Evolutionary conservation across 2,888 invertebrate species (phyloP), one percentile per base, ranked within the genome.

Genomic region (Drosophila infuscata): DNA sequence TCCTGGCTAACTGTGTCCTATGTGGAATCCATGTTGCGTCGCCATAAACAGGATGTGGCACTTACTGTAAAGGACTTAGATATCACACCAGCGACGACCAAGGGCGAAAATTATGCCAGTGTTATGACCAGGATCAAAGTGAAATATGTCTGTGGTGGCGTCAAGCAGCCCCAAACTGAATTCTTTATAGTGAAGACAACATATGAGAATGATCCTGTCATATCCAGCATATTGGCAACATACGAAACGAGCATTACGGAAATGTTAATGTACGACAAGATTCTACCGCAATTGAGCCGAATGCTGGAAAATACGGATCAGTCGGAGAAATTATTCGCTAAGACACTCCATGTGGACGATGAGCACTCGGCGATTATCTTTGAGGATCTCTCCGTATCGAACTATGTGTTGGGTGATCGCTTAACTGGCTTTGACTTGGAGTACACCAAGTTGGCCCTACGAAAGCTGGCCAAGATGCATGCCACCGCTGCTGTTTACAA

Each of bases 391-490:
- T 72, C 82, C 0, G 79, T 81, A 3, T 48, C 60, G 0, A 68
- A 84, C 2, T 91, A 81, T 65, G 62, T 64, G 0, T 57, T 92
- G 38, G 89, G 83, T 4, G 90, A 93, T 75, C 88, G 92, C 4
- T 57, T 87, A 25, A 70, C 60, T 3, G 92, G 93, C 3, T 83
- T 94, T 46, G 93, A 94, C 68, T 57, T 93, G 60, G 84, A 88
- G 1, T 93, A 94, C 65, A 79, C 93, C 0, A 91, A 89, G 68
- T 5, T 94, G 49, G 89, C 92, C 0, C 68, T 94, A 0, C 84
- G 88, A 3, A 91, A 93, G 11, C 73, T 94, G 76, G 94, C 94
- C 1, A 93, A 93, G 75, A 94, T 94, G 82, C 94, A 94, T 82
- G 94, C 94, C 0, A 87, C 94, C 0, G 93, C 94, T 0, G 92